Conservation (phyloP, 2,888 invertebrate genomes). For the Amiota communis region DNA sequence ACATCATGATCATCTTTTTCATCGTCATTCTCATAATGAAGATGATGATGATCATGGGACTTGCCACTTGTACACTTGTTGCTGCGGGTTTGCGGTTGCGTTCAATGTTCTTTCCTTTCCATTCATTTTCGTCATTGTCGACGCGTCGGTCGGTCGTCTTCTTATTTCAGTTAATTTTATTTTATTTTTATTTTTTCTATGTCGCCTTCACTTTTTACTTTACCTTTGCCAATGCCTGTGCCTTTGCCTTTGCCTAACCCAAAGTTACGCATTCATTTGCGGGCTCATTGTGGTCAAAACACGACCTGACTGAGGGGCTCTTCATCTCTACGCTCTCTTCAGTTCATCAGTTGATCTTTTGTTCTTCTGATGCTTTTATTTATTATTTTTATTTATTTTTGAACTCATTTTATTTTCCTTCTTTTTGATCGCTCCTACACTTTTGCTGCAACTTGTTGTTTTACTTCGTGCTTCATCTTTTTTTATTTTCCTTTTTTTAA, state of each 20-base stretch:
- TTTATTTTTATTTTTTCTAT: conserved; percentile 34
- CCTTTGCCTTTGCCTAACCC: conserved; percentile 8
- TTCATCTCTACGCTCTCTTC: conserved; percentile 20
- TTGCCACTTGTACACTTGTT: conserved; percentile 71
- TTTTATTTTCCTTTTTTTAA: conserved; percentile 50
- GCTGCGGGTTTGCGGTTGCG: conserved; percentile 69
- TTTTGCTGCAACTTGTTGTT: conserved; percentile 53
- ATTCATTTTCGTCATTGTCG: conserved; percentile 34
- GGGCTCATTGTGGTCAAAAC: conserved; percentile 64
- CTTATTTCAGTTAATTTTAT: conserved; percentile 64
- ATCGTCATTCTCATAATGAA: not conserved
- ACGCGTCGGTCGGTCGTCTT: conserved; percentile 28
- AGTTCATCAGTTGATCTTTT: conserved; percentile 39
- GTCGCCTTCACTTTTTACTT: not conserved
- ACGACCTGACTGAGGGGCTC: conserved; percentile 24
- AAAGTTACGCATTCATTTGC: conserved; percentile 65
- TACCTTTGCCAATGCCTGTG: not conserved
- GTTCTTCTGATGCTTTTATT: conserved; percentile 47
- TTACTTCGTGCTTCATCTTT: conserved; percentile 34
- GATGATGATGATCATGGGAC: conserved; percentile 5
- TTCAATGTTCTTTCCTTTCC: conserved; percentile 18
- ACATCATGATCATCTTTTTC: not conserved
- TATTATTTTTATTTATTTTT: conserved; percentile 63
- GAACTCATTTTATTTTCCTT: conserved; percentile 56
- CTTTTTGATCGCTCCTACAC: conserved; percentile 40